These are phyloP conservation scores for Zygaena filipendulae DNA, from an alignment of 2,888 invertebrate genomes.

Conservation along the genomic window DNA sequence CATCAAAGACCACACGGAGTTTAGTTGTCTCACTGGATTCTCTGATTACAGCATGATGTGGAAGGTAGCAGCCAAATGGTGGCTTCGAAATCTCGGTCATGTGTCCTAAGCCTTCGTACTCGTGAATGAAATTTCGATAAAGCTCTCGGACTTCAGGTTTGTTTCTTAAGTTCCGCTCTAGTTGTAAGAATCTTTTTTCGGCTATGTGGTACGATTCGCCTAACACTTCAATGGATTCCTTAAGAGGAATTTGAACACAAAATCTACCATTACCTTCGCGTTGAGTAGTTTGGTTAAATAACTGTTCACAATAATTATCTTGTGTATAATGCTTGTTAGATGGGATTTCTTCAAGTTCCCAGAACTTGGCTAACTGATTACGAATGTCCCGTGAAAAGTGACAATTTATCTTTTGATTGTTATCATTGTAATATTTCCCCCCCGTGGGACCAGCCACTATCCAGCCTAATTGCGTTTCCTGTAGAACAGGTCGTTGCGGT, in stretches of 20 bases:
- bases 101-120: constrained; percentile 13
- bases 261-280: constrained; percentile 2
- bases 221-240: constrained; percentile 1
- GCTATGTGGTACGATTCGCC: constrained; percentile 3
- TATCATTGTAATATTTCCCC: neutral
- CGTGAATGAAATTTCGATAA: constrained; percentile 11
- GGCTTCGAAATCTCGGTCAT: constrained; percentile 6
- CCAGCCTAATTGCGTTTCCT: constrained; percentile 13
- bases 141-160: constrained; percentile 5
- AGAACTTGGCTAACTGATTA: constrained; percentile 7
- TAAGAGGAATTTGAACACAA: constrained; percentile 3
- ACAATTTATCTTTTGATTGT: constrained; percentile 1
- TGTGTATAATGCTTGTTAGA: neutral
- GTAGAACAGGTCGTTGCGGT: constrained; percentile 7
- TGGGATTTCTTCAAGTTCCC: constrained; percentile 12
- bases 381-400: constrained; percentile 6
- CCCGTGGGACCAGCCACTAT: constrained; percentile 12
- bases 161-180: constrained; percentile 9
- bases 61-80: constrained; percentile 12
- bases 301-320: constrained; percentile 1
- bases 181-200: constrained; percentile 2
- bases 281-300: constrained; percentile 2
- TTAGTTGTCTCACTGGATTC: constrained; percentile 14
- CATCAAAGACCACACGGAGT: constrained; percentile 15
- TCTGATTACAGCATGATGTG: constrained; percentile 17